Evolutionary conservation across 2,888 invertebrate species (phyloP).

Genomic region (Onchidella celtica): DNA sequence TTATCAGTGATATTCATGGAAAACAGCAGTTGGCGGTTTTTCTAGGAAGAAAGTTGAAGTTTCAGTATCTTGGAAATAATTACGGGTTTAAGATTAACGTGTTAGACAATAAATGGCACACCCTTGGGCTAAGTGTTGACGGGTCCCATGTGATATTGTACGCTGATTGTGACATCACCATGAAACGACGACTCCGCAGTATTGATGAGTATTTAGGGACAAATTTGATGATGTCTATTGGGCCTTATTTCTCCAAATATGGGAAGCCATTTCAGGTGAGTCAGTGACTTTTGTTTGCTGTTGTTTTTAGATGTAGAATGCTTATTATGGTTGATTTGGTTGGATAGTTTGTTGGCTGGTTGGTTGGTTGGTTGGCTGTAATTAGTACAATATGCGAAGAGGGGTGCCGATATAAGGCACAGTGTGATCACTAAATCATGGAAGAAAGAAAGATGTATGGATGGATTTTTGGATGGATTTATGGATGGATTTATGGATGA

Average conservation of each 20-base stretch:
- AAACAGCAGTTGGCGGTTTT: slow-evolving; percentile 46
- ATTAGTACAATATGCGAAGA: no score
- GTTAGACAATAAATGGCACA: slow-evolving; percentile 67
- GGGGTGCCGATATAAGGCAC: no score
- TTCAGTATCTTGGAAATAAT: slow-evolving; percentile 51
- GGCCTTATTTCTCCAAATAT: slow-evolving; percentile 67
- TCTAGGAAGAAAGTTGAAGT: slow-evolving; percentile 40
- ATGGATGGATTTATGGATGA: background rate
- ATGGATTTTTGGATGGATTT: background rate
- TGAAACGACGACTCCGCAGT: slow-evolving; percentile 53
- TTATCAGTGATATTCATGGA: slow-evolving; percentile 66
- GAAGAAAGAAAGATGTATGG: background rate
- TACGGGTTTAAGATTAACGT: slow-evolving; percentile 56
- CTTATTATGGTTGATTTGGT: no score
- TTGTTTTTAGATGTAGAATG: background rate
- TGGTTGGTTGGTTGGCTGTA: no score
- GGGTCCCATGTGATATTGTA: slow-evolving; percentile 60
- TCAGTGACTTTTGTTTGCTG: background rate
- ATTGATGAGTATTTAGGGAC: slow-evolving; percentile 52
- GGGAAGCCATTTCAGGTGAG: slow-evolving; percentile 69
- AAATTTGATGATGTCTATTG: slow-evolving; percentile 67
- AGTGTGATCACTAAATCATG: no score
- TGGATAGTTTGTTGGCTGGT: no score
- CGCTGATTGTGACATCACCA: slow-evolving; percentile 66
- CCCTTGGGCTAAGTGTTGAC: slow-evolving; percentile 64